Conservation (phyloP, 2,888 invertebrate species). For the Aphidius colemani region DNA sequence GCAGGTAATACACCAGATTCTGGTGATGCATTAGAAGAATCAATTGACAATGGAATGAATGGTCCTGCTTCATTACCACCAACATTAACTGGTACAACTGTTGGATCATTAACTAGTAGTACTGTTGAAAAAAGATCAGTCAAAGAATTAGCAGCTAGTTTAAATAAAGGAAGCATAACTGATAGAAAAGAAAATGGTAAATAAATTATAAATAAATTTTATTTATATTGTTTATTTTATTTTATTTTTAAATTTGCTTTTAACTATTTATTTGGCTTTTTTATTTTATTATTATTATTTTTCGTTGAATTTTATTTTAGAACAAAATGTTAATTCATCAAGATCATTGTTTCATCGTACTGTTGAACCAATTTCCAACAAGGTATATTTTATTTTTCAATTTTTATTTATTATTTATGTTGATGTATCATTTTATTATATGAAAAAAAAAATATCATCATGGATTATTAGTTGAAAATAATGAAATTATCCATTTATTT, state of each 20-base stretch:
- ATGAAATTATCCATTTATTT: conserved; percentile 24
- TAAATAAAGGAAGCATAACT: conserved; percentile 54
- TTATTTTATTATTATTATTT: conserved; percentile 7
- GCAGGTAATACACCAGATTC: conserved; percentile 69
- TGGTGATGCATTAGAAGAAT: conserved; percentile 66
- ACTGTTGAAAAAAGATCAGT: conserved; percentile 63
- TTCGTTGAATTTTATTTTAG: conserved; percentile 46
- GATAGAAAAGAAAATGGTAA: conserved; percentile 57
- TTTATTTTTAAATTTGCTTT: conserved; percentile 7
- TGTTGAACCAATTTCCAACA: conserved; percentile 50
- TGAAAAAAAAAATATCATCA: background rate
- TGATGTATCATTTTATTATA: background rate
- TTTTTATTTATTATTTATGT: conserved; percentile 22
- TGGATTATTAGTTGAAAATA: too few species aligned
- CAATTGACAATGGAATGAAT: conserved; percentile 60
- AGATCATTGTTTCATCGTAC: conserved; percentile 58
- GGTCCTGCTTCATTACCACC: conserved; percentile 58
- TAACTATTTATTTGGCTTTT: conserved; percentile 9
- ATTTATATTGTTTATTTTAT: conserved; percentile 22
- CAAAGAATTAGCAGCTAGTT: conserved; percentile 62
- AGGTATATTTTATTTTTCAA: conserved; percentile 48
- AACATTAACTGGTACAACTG: conserved; percentile 56
- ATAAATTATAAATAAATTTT: conserved; percentile 7
- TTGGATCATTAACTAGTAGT: conserved; percentile 56
- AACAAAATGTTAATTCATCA: conserved; percentile 57